Percentiles rank a stretch among this genome's conserved stretches.
Evolutionary conservation across 2,113 vertebrate species (phyloP).

Genomic region (Tetrax tetrax): DNA sequence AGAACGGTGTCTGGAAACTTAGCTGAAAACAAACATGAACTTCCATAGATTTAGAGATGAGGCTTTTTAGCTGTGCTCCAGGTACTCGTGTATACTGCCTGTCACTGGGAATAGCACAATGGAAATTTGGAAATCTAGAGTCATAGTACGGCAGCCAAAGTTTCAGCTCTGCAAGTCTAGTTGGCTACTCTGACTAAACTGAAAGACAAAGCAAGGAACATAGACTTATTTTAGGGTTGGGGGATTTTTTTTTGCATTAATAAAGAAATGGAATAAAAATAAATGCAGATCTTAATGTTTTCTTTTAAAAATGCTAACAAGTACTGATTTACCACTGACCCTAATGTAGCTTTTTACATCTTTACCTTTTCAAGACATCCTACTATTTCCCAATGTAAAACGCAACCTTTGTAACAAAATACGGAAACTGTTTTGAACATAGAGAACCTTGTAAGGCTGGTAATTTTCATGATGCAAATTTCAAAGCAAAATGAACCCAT

Average conservation of each 20-base stretch:
- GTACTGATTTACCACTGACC: not conserved
- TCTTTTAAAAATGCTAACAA: not conserved
- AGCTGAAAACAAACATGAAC: not conserved
- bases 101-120: not conserved
- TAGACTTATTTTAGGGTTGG: not conserved
- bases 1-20: not conserved
- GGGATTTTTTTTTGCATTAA: not conserved
- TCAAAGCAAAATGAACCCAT: constrained; percentile 65
- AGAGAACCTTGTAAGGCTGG: constrained; percentile 46
- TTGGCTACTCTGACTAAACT: not conserved
- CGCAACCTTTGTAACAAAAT: constrained; percentile 47
- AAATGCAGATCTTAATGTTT: not conserved
- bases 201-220: not conserved
- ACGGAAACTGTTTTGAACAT: not conserved
- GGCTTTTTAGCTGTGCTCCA: not conserved
- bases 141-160: accelerated
- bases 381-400: constrained; percentile 25
- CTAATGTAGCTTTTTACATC: not conserved
- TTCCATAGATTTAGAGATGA: not conserved
- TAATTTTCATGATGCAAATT: constrained; percentile 71
- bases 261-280: constrained; percentile 30
- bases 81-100: accelerated
- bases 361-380: constrained; percentile 57
- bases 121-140: not conserved
- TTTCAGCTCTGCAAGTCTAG: not conserved